A percentile compares a stretch with the other conserved stretches of the same genome.
phyloP scores from a whole-genome alignment of 2,113 vertebrate species.

The Trichechus manatus region DNA sequence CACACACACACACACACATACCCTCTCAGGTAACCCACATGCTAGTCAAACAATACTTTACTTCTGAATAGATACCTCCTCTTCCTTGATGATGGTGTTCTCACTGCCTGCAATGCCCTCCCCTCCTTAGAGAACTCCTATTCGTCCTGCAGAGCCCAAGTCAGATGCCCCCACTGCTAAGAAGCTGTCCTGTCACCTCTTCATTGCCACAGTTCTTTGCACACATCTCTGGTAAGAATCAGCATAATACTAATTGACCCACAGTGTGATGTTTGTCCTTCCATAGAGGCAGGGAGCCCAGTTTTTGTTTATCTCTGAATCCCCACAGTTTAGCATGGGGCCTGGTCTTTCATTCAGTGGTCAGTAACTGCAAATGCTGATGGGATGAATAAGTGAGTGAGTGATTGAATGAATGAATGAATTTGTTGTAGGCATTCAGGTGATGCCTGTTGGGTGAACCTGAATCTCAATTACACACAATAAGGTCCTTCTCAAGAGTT shows the following conservation, averaged over 20 bases:
- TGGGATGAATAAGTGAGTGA: not conserved
- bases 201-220: not conserved
- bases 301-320: not conserved
- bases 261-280: not conserved
- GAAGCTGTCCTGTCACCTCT: not conserved
- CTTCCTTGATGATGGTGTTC: not conserved
- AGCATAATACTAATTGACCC: not conserved
- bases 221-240: not conserved
- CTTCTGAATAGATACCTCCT: not conserved
- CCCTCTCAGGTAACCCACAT: not conserved
- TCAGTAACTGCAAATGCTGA: not conserved
- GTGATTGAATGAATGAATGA: not conserved
- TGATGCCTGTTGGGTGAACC: not conserved
- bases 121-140: slow-evolving; percentile 8
- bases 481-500: not conserved
- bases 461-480: not conserved
- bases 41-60: not conserved
- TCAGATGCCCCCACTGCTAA: not conserved
- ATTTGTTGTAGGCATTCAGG: not conserved
- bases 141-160: not conserved
- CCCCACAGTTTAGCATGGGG: not conserved
- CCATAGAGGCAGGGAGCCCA: not conserved
- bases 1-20: not conserved
- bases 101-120: not conserved
- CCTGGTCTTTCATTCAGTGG: not conserved